Percentiles rank a stretch among this genome's conserved stretches.
Evolutionary conservation across 2,797 vertebrate genomes (phyloP).

Genomic region (Pangasius macronema): DNA sequence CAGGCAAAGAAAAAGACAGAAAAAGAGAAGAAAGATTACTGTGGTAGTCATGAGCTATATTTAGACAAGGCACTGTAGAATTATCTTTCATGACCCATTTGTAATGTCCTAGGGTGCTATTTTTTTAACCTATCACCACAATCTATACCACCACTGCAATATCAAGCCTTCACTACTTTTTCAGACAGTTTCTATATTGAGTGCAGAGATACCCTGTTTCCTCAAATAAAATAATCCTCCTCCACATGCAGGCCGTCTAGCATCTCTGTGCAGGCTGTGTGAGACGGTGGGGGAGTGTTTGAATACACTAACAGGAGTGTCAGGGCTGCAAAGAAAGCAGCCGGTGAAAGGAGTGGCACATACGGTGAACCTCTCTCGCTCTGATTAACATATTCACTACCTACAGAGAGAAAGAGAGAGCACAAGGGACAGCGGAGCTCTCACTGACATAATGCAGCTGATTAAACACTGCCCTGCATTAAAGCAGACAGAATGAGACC

Average conservation of each 20-base stretch:
- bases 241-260: constrained; percentile 44
- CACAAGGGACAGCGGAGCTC: constrained; percentile 23
- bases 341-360: constrained; percentile 44
- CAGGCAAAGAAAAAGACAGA: constrained; percentile 6
- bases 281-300: constrained; percentile 13
- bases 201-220: neutral
- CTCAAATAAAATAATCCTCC: constrained; percentile 8
- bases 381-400: constrained; percentile 65
- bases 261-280: constrained; percentile 39
- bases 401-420: constrained; percentile 46
- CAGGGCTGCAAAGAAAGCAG: constrained; percentile 46
- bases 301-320: constrained; percentile 5
- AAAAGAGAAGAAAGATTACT: constrained; percentile 18
- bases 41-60: constrained; percentile 20
- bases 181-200: constrained; percentile 6
- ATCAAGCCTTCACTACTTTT: neutral
- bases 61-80: constrained; percentile 19
- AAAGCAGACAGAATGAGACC: constrained; percentile 9
- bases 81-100: constrained; percentile 27
- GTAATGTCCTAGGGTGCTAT: constrained; percentile 3
- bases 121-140: neutral
- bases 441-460: constrained; percentile 27
- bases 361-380: constrained; percentile 53
- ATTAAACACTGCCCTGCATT: constrained; percentile 29
- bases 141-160: neutral